Evolutionary conservation across 1,140 invertebrate genomes (phyloP), one percentile per base, ranked within the genome.

Genomic region (Wiebesia pumilae): DNA sequence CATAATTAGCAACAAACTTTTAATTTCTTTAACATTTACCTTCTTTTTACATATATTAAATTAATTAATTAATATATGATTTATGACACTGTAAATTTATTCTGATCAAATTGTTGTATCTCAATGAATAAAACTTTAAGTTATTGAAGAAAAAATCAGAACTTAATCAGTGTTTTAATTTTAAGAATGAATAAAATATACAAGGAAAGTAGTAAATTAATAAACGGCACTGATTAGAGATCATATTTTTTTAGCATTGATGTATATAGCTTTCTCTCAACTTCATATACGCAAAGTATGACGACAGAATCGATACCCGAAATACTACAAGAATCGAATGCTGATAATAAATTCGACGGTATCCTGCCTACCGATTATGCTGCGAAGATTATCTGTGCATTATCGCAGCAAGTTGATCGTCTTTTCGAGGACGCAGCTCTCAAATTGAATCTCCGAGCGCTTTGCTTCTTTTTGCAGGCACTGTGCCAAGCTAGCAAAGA

Each of bases 381-480:
- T 0, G 97, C 97, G 0, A 97, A 97, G 91, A 97, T 98, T 4
- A 95, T 98, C 65, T 98, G 97, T 92, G 96, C 97, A 0, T 91
- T 99, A 19, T 97, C 97, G 0, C 97, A 98, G 87, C 96, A 97
- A 90, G 97, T 97, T 0, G 98, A 98, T 91, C 96, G 96, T 87
- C 90, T 97, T 16, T 97, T 97, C 89, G 97, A 98, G 87, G 96
- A 98, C 86, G 97, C 98, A 14, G 97, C 98, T 9, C 95, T 97
- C 40, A 97, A 97, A 85, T 93, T 98, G n/a, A 98, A 98, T 89
- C 94, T 99, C 62, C 95, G 96, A 62, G 96, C 97, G 0, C 93
- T 98, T n/a, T 96, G 96, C 67, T 96, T 96, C 75, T 98, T 98
- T 90, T 93, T 98, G 43, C 95, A 95, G 24, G 96, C 97, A 75